A percentile compares a stretch with the other conserved stretches of the same genome.
phyloP scores from a whole-genome alignment of 1,140 invertebrate genomes.

The Sitobion miscanthi region DNA sequence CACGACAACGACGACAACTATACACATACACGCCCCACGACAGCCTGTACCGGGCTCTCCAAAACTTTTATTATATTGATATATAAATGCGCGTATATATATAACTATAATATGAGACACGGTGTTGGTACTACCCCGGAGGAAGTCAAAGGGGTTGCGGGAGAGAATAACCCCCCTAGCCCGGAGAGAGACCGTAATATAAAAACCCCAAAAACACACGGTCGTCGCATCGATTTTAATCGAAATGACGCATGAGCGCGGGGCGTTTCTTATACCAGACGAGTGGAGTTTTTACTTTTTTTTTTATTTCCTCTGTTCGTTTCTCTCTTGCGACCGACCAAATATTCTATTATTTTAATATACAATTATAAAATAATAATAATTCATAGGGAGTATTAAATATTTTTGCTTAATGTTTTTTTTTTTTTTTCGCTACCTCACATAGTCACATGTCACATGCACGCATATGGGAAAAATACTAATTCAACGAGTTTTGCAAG shows the following conservation, averaged over 20 bases:
- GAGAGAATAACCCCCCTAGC: not conserved
- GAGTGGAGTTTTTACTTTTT: slow-evolving; percentile 4
- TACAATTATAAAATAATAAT: not conserved
- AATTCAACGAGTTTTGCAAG: not conserved
- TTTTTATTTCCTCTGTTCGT: not conserved
- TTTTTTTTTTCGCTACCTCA: not conserved
- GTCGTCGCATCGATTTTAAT: slow-evolving; percentile 9
- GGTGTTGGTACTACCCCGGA: not conserved
- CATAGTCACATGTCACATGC: too few relatives aligned
- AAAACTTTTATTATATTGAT: slow-evolving; percentile 13
- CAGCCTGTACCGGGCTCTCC: not conserved
- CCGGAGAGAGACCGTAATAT: not conserved
- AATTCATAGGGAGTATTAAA: not conserved
- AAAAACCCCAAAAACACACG: slow-evolving; percentile 2
- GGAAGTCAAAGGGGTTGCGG: not conserved
- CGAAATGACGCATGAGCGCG: slow-evolving; percentile 1
- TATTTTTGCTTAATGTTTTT: not conserved
- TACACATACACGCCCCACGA: not conserved
- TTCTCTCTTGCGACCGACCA: not conserved
- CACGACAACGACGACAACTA: not conserved
- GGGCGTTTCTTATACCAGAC: not conserved
- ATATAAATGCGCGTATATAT: not conserved
- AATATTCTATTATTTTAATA: not conserved
- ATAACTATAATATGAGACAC: not conserved
- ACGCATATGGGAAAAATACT: not conserved